Percentiles rank a stretch among this genome's conserved stretches.
phyloP scores from a whole-genome alignment of 2,888 invertebrate species.

The Crioceris asparagi region DNA sequence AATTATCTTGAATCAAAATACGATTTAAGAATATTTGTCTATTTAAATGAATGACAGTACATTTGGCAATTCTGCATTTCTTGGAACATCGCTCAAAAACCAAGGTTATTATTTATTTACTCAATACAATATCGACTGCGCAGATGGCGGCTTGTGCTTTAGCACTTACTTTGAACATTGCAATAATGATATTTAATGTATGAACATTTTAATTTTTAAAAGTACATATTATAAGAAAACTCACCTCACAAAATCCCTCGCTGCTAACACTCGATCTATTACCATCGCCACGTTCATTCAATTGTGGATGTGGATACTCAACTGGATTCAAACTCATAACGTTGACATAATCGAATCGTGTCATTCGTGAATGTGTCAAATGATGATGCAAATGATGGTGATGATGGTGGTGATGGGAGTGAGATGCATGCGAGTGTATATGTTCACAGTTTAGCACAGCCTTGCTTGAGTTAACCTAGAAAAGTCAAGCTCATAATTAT shows the following conservation, averaged over 20 bases:
- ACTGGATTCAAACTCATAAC: conserved; percentile 35
- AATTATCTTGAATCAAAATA: too few species aligned
- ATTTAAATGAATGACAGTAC: too few species aligned
- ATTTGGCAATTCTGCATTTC: too few species aligned
- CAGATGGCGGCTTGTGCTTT: too few species aligned
- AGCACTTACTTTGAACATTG: too few species aligned
- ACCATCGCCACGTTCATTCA: conserved; percentile 58
- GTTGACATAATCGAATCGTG: conserved; percentile 39
- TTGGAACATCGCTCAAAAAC: too few species aligned
- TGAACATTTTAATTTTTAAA: too few species aligned
- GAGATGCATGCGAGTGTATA: conserved; percentile 23
- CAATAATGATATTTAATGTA: too few species aligned
- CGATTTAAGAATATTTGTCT: too few species aligned
- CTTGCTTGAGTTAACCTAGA: conserved; percentile 65
- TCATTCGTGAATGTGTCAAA: conserved; percentile 28
- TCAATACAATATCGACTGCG: too few species aligned
- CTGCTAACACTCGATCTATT: conserved; percentile 90
- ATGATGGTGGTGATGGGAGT: conserved; percentile 36
- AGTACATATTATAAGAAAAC: background rate
- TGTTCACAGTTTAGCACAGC: conserved; percentile 70
- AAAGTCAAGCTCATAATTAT: too few species aligned
- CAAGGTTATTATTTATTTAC: too few species aligned
- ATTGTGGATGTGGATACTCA: conserved; percentile 26
- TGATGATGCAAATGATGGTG: conserved; percentile 40
- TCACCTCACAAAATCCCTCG: conserved; percentile 88